phyloP scores from a whole-genome alignment of 2,797 vertebrate genomes.

The Coendou prehensilis region DNA sequence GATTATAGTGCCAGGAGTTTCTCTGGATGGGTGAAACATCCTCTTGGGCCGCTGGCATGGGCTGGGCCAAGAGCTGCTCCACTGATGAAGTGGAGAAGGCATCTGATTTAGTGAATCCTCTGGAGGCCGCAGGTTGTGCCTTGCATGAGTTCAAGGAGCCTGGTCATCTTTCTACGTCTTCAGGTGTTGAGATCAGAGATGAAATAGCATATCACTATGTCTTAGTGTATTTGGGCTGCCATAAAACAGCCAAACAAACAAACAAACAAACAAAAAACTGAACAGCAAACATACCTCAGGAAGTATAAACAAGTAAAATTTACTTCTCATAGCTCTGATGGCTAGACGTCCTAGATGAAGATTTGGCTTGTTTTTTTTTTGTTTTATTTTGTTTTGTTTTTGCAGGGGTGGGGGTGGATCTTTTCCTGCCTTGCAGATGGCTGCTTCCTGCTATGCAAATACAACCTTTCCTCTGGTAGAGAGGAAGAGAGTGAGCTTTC shows the following conservation, averaged over 20 bases:
- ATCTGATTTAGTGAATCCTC: too few relatives aligned
- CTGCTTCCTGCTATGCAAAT: background rate
- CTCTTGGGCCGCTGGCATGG: accelerated
- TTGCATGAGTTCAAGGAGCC: background rate
- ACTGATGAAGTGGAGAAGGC: background rate
- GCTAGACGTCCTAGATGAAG: background rate
- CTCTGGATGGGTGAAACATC: background rate
- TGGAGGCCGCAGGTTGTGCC: background rate
- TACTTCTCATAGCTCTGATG: background rate
- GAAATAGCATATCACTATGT: background rate
- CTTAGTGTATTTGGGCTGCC: background rate
- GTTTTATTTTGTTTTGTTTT: background rate
- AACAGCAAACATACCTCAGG: background rate
- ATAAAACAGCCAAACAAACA: background rate
- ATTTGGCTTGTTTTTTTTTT: background rate
- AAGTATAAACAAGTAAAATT: background rate
- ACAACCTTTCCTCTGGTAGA: background rate
- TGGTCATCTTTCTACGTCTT: background rate
- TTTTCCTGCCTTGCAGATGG: background rate
- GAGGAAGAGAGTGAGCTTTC: background rate
- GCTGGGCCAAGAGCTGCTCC: background rate
- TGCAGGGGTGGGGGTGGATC: too few relatives aligned
- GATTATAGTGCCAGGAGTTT: background rate
- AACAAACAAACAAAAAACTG: background rate
- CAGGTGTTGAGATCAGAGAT: background rate